A percentile compares a stretch with the other conserved stretches of the same genome.
phyloP scores from a whole-genome alignment of 2,113 vertebrate genomes.

The Chiloscyllium plagiosum region DNA sequence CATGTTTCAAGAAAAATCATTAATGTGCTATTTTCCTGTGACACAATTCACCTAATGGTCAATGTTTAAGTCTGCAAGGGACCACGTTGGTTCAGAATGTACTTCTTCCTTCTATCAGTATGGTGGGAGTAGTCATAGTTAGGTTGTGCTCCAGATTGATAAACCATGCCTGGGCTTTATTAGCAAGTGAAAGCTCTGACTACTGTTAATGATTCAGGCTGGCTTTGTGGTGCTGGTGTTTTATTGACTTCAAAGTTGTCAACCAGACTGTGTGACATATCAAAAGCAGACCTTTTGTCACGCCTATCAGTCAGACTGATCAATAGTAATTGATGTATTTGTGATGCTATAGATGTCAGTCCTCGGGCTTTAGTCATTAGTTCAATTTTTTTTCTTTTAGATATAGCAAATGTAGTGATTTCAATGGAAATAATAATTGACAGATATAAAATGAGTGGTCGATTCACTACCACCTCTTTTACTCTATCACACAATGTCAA shows the following conservation, averaged over 20 bases:
- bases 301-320: too few relatives aligned
- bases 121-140: neutral
- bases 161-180: neutral
- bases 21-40: neutral
- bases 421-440: neutral
- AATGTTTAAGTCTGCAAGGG: neutral
- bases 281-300: too few relatives aligned
- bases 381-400: neutral
- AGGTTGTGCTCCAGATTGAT: neutral
- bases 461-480: neutral
- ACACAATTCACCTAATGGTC: neutral
- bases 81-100: neutral
- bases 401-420: neutral
- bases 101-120: neutral
- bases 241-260: too few relatives aligned
- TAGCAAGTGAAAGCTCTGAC: neutral
- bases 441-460: neutral
- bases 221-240: neutral
- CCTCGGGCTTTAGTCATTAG: neutral
- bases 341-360: neutral
- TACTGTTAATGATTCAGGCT: neutral
- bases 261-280: too few relatives aligned
- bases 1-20: neutral
- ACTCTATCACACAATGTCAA: neutral
- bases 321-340: neutral